Evolutionary conservation across 2,797 vertebrate genomes (phyloP).

Genomic region (Syndactyla subalaris): DNA sequence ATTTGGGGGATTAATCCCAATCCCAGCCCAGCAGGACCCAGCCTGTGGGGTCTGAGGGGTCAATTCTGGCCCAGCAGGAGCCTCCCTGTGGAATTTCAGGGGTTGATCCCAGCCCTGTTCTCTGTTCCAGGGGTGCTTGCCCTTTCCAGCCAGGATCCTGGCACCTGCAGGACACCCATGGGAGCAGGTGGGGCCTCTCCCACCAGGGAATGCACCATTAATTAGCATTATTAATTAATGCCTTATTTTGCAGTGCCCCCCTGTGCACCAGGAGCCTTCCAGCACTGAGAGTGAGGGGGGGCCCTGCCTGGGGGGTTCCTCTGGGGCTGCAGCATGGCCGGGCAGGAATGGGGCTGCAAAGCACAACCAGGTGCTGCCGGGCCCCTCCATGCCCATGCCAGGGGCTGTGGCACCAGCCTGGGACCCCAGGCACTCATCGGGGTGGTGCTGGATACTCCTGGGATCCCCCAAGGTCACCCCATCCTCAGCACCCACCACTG

Average conservation of each 20-base stretch:
- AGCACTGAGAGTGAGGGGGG: background rate
- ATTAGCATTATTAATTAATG: constrained; percentile 39
- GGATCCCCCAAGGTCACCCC: background rate
- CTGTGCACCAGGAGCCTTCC: background rate
- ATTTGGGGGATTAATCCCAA: background rate
- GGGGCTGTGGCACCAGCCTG: background rate
- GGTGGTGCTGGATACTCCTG: accelerated
- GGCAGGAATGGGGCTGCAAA: background rate
- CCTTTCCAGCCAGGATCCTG: background rate
- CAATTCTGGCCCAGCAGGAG: background rate
- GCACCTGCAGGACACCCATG: accelerated
- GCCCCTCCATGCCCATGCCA: accelerated
- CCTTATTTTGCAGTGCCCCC: constrained; percentile 32
- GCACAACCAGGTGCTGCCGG: accelerated
- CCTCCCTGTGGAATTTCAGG: background rate
- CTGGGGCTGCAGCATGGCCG: background rate
- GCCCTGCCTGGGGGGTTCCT: background rate
- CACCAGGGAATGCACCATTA: background rate
- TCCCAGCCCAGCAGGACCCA: background rate
- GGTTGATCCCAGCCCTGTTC: background rate
- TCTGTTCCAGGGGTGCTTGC: too few species aligned
- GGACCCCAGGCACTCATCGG: accelerated
- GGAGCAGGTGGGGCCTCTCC: background rate
- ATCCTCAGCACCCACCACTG: accelerated
- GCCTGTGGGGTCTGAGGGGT: background rate